Evolutionary conservation across 2,797 vertebrate genomes (phyloP).

Genomic region (Ptychobarbus kaznakovi): DNA sequence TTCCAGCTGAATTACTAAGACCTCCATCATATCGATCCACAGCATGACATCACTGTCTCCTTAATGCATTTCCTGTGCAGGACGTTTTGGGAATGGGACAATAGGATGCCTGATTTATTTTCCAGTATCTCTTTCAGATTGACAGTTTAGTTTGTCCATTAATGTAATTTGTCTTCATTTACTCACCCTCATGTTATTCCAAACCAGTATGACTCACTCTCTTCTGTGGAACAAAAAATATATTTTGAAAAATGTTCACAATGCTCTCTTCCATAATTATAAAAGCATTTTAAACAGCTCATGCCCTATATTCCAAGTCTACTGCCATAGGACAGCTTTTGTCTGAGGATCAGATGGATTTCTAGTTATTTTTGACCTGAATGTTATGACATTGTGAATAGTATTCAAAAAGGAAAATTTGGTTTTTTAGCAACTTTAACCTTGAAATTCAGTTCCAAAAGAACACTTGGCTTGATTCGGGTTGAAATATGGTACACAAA

Average conservation of each 20-base stretch:
- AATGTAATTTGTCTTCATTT: background rate
- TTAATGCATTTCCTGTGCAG: conserved; percentile 45
- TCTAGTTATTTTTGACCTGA: background rate
- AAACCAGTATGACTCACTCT: background rate
- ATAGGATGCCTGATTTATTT: background rate
- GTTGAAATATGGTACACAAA: conserved; percentile 6
- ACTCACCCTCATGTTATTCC: background rate
- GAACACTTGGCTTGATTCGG: background rate
- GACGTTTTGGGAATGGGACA: conserved; percentile 39
- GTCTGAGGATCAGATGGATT: background rate
- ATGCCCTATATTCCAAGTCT: background rate
- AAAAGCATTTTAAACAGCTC: background rate
- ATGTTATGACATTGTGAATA: background rate
- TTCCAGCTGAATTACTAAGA: conserved; percentile 50
- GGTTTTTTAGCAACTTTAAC: too few species aligned
- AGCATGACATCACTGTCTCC: conserved; percentile 55
- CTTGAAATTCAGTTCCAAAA: background rate
- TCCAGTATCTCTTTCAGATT: background rate
- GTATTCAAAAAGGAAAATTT: background rate
- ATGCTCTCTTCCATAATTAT: background rate
- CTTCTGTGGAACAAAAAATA: background rate
- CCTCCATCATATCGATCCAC: conserved; percentile 51
- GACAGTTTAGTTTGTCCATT: background rate
- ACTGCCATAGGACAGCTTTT: background rate
- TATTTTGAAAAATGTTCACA: background rate